Conservation (phyloP, 2,797 vertebrate species). For the Triplophysa bombifrons region DNA sequence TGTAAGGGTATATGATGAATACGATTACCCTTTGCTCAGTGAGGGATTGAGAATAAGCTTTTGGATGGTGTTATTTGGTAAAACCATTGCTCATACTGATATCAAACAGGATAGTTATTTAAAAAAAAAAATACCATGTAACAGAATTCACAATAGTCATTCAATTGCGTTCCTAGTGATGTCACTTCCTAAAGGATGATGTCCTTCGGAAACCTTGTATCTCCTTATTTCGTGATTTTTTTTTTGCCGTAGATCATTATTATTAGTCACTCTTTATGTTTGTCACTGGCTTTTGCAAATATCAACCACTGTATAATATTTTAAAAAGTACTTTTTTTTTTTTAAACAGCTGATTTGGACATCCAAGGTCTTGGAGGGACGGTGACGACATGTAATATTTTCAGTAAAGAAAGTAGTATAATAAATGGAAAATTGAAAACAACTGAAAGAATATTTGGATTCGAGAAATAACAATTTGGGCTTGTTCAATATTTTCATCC, state of each 20-base stretch:
- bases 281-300: too few species aligned
- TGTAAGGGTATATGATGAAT: neutral
- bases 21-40: neutral
- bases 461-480: neutral
- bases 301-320: too few species aligned
- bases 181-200: neutral
- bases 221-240: too few species aligned
- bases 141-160: neutral
- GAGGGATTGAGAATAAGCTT: neutral
- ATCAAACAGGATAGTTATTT: neutral
- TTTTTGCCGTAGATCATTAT: too few species aligned
- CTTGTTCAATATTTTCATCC: slow-evolving; percentile 5
- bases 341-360: too few species aligned
- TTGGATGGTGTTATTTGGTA: neutral
- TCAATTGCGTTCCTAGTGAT: neutral
- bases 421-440: neutral
- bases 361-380: too few species aligned
- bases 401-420: neutral
- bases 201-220: too few species aligned
- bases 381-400: neutral
- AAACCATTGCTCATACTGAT: neutral
- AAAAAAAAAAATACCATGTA: neutral
- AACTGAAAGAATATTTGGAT: neutral
- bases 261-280: too few species aligned
- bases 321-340: too few species aligned